Evolutionary conservation across 2,888 invertebrate species (phyloP), one percentile per base, ranked within the genome.

Genomic region (Tanypteryx hageni): DNA sequence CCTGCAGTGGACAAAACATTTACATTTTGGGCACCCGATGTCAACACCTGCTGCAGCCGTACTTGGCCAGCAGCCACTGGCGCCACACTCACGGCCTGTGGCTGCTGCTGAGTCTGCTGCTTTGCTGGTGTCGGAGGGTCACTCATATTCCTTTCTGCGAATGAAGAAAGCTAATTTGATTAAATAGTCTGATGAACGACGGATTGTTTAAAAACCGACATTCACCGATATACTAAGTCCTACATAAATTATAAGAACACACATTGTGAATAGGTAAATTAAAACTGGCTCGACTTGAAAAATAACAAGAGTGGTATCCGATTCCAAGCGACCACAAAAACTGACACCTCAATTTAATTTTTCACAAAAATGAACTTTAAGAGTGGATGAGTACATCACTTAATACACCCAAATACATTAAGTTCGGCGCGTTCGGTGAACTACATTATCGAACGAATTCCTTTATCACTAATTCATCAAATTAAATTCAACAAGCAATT

Each of bases 31-130:
- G 94, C 94, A 64, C 93, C 93, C 83, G 94, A 94, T 92, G 95
- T 94, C 93, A 95, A 94, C 93, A 95, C 95, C 93, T 95, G 95
- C 93, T 95, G 95, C 93, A 95, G 94, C 93, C 94, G 94, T 93
- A 95, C 94, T 84, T 92, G 85, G 92, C 92, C 92, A 76, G 85
- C 92, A 84, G 86, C 85, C 92, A 92, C 92, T 64, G 92, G 92
- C 84, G 84, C 76, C 86, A 86, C 85, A 84, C 58, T 86, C 85
- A 86, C 92, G 68, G 84, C 76, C 92, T 92, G 92, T 76, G 84
- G 92, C 92, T 92, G 92, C 92, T 92, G 92, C 92, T 92, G 81
- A 61, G 84, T 68, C 76, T 92, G 92, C 86, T 86, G 92, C 89
- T 89, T 89, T 89, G 89, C 89, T 82, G 92, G 92, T 84, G 92